phyloP scores from a whole-genome alignment of 2,797 vertebrate species.

The Bufotes viridis region DNA sequence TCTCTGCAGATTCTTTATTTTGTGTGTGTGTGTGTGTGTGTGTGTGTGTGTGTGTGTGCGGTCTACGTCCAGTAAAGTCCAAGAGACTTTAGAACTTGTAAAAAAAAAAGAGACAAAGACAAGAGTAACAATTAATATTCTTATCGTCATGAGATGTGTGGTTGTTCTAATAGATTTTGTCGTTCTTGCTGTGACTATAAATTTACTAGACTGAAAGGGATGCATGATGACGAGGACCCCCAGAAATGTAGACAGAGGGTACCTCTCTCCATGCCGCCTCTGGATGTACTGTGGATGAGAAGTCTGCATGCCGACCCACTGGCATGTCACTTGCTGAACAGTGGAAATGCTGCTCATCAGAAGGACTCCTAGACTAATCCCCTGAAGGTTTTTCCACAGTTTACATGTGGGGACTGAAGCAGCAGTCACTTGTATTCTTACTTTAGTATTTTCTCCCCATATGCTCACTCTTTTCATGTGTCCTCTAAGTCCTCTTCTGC shows the following conservation, averaged over 20 bases:
- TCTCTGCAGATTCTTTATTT: conserved; percentile 46
- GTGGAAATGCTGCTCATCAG: conserved; percentile 14
- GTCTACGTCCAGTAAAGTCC: conserved; percentile 50
- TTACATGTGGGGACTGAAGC: background rate
- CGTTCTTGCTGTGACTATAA: conserved; percentile 57
- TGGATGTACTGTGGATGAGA: conserved; percentile 25
- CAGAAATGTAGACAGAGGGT: background rate
- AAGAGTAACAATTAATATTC: conserved; percentile 57
- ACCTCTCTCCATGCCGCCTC: conserved; percentile 15
- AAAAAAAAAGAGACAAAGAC: conserved; percentile 35
- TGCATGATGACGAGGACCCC: conserved; percentile 36
- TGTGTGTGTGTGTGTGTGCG: conserved; percentile 28
- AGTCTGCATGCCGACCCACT: conserved; percentile 22
- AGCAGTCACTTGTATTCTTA: conserved; percentile 12
- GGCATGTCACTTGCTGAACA: background rate
- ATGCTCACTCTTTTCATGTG: conserved; percentile 14
- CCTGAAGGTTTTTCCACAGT: background rate
- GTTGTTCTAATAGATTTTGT: conserved; percentile 58
- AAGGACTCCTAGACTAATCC: background rate
- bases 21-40: conserved; percentile 52
- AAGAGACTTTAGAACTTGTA: conserved; percentile 44
- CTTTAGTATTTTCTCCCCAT: conserved; percentile 17
- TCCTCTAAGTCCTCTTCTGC: background rate
- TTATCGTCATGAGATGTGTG: conserved; percentile 56
- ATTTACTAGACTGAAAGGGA: conserved; percentile 45